phyloP scores from a whole-genome alignment of 2,888 invertebrate genomes.

The Sisyra nigra region DNA sequence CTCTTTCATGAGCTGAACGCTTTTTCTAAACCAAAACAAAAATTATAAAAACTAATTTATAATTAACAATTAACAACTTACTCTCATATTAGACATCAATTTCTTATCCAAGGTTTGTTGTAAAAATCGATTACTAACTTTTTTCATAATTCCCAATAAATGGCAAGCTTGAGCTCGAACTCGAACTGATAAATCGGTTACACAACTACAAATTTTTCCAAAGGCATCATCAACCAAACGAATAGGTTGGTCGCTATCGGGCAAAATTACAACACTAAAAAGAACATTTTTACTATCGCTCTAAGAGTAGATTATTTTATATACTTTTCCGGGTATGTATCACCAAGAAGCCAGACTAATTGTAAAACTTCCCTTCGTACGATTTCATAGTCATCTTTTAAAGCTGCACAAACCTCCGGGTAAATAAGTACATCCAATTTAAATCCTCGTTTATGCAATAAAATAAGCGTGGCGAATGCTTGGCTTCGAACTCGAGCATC shows the following conservation, averaged over 20 bases:
- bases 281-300: constrained; percentile 5
- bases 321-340: constrained; percentile 76
- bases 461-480: constrained; percentile 73
- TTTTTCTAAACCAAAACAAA: constrained; percentile 42
- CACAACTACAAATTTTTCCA: constrained; percentile 81
- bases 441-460: constrained; percentile 67
- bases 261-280: constrained; percentile 46
- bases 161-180: constrained; percentile 75
- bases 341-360: constrained; percentile 72
- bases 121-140: constrained; percentile 76
- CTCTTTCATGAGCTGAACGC: constrained; percentile 69
- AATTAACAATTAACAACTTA: no score
- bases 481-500: constrained; percentile 84
- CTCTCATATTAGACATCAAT: constrained; percentile 88
- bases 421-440: constrained; percentile 58
- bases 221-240: constrained; percentile 92
- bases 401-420: constrained; percentile 50
- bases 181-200: constrained; percentile 82
- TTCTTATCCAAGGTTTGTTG: constrained; percentile 97
- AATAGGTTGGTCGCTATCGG: constrained; percentile 67
- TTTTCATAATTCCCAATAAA: constrained; percentile 70
- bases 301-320: constrained; percentile 13
- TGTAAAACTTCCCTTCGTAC: constrained; percentile 76
- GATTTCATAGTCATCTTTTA: constrained; percentile 87
- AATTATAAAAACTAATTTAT: constrained; percentile 4